phyloP scores from a whole-genome alignment of 2,113 vertebrate genomes.

The Ramphastos sulfuratus region DNA sequence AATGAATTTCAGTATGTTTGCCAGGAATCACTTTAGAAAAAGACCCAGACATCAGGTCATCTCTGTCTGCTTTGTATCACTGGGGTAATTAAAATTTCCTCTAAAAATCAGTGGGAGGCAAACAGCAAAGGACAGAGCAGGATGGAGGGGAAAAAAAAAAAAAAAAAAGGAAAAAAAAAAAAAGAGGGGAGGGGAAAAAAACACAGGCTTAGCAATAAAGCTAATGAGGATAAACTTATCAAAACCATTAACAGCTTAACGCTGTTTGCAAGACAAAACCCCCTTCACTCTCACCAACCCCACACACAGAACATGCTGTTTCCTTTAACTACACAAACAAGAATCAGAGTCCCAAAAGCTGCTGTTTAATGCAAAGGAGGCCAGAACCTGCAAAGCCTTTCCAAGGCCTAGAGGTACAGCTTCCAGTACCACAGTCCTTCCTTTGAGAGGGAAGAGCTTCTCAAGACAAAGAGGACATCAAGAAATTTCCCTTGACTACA shows the following conservation, averaged over 20 bases:
- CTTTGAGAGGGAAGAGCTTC: not conserved
- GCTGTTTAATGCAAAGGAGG: not conserved
- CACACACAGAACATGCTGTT: not conserved
- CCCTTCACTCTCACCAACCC: not conserved
- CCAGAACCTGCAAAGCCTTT: not conserved
- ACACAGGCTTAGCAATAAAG: not conserved
- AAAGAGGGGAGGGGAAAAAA: not conserved
- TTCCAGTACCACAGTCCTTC: not conserved
- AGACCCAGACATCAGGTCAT: slow-evolving; percentile 65
- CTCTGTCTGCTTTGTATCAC: slow-evolving; percentile 64
- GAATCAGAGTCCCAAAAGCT: not conserved
- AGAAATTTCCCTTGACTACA: not conserved
- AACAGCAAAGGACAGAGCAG: slow-evolving; percentile 44
- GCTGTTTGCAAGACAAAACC: not conserved
- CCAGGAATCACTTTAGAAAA: slow-evolving; percentile 63
- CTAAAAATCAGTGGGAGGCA: slow-evolving; percentile 55
- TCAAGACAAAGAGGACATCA: not conserved
- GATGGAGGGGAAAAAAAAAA: not conserved
- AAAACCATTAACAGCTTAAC: slow-evolving; percentile 1
- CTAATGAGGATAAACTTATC: slow-evolving; percentile 39
- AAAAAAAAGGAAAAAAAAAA: not conserved
- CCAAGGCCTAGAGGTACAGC: not conserved
- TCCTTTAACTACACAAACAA: not conserved
- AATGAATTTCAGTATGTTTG: slow-evolving; percentile 62
- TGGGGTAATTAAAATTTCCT: slow-evolving; percentile 60